Percentiles rank a stretch among this genome's conserved stretches.
Conservation (phyloP, 2,797 vertebrate species). For the Sorex maritimensis region DNA sequence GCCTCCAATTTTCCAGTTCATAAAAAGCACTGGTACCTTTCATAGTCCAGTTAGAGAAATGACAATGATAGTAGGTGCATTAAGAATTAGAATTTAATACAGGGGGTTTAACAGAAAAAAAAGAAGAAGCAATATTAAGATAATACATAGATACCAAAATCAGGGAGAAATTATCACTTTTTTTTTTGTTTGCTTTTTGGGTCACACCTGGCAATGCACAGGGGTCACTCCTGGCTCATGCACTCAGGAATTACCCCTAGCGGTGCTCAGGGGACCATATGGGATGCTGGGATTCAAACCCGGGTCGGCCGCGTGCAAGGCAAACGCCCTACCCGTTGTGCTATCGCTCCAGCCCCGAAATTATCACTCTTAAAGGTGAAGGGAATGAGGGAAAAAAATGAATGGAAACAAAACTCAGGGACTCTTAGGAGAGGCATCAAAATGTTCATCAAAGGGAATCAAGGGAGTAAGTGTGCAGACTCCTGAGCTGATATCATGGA, state of each 20-base stretch:
- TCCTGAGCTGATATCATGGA: neutral
- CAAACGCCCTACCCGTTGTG: too few species aligned
- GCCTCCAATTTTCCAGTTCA: conserved; percentile 37
- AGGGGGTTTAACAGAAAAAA: neutral
- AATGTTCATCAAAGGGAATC: neutral
- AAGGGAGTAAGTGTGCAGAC: neutral
- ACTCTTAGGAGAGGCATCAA: neutral
- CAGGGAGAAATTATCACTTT: neutral
- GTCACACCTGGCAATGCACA: too few species aligned
- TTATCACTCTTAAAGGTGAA: neutral
- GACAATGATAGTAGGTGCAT: neutral
- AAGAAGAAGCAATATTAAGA: neutral
- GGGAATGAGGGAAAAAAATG: neutral
- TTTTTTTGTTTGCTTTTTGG: too few species aligned
- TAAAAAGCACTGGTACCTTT: neutral
- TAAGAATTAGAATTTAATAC: neutral
- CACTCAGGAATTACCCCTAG: too few species aligned
- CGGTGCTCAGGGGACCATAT: too few species aligned
- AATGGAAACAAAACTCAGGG: neutral
- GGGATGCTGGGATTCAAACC: too few species aligned
- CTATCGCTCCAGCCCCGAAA: neutral
- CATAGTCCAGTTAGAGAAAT: conserved; percentile 4
- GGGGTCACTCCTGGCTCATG: too few species aligned
- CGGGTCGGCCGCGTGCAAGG: too few species aligned
- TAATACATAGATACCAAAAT: neutral